These are phyloP conservation scores for Schizaphis graminum DNA, from an alignment of 2,888 invertebrate genomes.

Conservation along the genomic window DNA sequence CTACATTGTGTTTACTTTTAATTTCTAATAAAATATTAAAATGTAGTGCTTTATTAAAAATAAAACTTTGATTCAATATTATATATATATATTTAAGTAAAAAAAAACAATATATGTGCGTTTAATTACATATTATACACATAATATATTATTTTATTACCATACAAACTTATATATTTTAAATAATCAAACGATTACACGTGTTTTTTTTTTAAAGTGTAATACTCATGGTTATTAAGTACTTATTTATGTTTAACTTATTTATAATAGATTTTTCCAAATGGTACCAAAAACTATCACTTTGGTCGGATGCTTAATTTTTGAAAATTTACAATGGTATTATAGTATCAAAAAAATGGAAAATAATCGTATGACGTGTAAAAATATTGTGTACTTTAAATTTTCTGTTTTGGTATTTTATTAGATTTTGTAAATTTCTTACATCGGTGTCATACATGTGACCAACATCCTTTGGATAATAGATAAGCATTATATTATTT, in stretches of 20 bases:
- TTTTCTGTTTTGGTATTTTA: not conserved
- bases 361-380: not conserved
- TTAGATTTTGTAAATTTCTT: not conserved
- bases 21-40: not conserved
- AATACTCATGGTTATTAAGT: not conserved
- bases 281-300: not conserved
- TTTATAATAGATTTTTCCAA: not conserved
- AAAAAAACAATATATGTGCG: not conserved
- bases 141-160: not conserved
- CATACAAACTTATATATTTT: not conserved
- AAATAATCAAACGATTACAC: not conserved
- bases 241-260: not conserved
- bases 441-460: not conserved
- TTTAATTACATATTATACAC: not conserved
- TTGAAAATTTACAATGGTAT: not conserved
- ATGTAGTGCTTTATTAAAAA: not conserved
- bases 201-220: not conserved
- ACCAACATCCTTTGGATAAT: too few species aligned
- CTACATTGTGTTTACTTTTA: not conserved
- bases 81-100: too few species aligned
- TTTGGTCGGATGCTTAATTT: not conserved
- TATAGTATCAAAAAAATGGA: not conserved
- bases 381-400: not conserved
- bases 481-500: not conserved
- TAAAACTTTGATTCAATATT: not conserved